phyloP scores from a whole-genome alignment of 1,140 invertebrate species.

The Lysiphlebus fabarum region DNA sequence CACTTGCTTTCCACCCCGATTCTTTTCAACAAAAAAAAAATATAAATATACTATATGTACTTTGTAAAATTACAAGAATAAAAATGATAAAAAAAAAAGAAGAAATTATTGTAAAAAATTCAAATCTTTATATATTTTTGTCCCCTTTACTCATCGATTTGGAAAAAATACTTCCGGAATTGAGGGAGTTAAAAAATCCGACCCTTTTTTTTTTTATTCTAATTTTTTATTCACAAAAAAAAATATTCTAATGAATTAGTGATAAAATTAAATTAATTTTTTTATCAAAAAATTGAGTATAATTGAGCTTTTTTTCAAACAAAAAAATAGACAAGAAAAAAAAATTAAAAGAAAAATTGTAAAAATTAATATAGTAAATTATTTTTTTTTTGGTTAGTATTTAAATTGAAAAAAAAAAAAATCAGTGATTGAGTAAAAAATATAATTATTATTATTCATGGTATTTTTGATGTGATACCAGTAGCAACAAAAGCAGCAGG shows the following conservation, averaged over 20 bases:
- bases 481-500: not conserved
- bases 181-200: conserved; percentile 20
- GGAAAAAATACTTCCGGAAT: conserved; percentile 55
- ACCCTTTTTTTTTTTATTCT: conserved; percentile 9
- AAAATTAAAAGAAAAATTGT: too few relatives aligned
- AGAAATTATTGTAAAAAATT: conserved; percentile 53
- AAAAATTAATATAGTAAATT: too few relatives aligned
- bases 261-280: too few relatives aligned
- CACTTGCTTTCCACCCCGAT: conserved; percentile 16
- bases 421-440: too few relatives aligned
- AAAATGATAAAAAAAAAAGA: conserved; percentile 22
- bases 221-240: not conserved
- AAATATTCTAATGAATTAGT: too few relatives aligned
- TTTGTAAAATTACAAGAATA: not conserved
- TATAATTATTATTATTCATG: too few relatives aligned
- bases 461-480: too few relatives aligned
- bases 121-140: conserved; percentile 48
- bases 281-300: too few relatives aligned
- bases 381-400: too few relatives aligned
- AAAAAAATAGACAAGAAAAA: too few relatives aligned
- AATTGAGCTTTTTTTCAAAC: too few relatives aligned
- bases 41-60: not conserved
- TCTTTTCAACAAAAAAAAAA: conserved; percentile 2
- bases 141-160: conserved; percentile 43
- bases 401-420: too few relatives aligned